Evolutionary conservation across 2,113 vertebrate species (phyloP).

Genomic region (Mellivora capensis): DNA sequence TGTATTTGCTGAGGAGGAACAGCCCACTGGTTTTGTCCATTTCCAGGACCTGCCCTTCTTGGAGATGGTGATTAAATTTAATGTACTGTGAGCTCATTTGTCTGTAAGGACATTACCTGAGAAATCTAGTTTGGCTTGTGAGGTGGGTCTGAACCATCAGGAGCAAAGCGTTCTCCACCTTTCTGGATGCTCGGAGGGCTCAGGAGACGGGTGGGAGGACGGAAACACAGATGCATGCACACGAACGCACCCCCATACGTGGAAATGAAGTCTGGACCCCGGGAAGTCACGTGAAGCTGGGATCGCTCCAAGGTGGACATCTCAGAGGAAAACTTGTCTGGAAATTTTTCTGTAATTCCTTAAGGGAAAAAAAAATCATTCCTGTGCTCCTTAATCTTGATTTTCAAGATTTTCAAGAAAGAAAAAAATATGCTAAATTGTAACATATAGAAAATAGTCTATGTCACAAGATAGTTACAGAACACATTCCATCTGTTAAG

Average conservation of each 20-base stretch:
- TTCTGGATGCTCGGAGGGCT: neutral
- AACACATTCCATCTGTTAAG: neutral
- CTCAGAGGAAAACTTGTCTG: neutral
- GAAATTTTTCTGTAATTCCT: neutral
- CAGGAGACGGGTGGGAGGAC: neutral
- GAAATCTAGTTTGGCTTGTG: neutral
- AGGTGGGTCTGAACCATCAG: neutral
- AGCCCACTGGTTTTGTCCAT: neutral
- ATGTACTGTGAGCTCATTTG: neutral
- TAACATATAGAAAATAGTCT: neutral
- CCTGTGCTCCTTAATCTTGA: neutral
- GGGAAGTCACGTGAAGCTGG: neutral
- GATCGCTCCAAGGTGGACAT: too few relatives aligned
- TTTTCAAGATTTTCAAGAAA: neutral
- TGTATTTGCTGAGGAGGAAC: neutral
- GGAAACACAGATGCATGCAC: accelerated
- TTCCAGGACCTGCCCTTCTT: neutral
- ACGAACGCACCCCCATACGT: accelerated
- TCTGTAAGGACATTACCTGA: neutral
- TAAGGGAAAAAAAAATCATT: neutral
- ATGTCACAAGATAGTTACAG: neutral
- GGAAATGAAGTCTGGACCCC: neutral
- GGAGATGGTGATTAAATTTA: too few relatives aligned
- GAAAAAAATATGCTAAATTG: neutral
- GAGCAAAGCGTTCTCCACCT: accelerated